Evolutionary conservation across 2,113 vertebrate species (phyloP).

Genomic region (Calyptomena viridis): DNA sequence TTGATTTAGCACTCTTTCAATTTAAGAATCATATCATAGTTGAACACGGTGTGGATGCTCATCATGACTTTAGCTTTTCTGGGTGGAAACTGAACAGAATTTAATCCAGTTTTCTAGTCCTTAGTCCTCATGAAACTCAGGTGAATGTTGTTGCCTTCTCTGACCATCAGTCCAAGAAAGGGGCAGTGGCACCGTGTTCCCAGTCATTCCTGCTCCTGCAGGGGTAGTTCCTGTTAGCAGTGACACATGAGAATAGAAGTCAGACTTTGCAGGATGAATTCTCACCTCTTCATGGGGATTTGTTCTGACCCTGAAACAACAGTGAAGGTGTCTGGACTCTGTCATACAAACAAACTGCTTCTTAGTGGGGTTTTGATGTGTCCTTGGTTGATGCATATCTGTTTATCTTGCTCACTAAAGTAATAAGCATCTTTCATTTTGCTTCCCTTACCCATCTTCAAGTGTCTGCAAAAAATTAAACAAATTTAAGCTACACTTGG

Average conservation of each 20-base stretch:
- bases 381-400: background rate
- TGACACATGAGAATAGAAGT: background rate
- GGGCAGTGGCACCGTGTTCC: fast-evolving
- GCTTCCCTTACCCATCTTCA: background rate
- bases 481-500: background rate
- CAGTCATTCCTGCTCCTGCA: background rate
- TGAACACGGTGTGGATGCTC: background rate
- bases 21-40: background rate
- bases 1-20: background rate
- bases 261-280: background rate
- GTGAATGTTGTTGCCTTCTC: background rate
- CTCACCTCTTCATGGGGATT: background rate
- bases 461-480: background rate
- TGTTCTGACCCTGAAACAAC: background rate
- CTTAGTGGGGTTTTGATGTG: background rate
- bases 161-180: background rate
- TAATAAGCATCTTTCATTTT: background rate
- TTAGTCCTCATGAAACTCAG: background rate
- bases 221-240: background rate
- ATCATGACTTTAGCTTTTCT: background rate
- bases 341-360: background rate
- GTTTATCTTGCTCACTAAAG: background rate
- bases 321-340: background rate
- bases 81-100: background rate
- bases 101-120: background rate